Evolutionary conservation across 2,888 invertebrate genomes (phyloP).

Genomic region (Pandemis corylana): DNA sequence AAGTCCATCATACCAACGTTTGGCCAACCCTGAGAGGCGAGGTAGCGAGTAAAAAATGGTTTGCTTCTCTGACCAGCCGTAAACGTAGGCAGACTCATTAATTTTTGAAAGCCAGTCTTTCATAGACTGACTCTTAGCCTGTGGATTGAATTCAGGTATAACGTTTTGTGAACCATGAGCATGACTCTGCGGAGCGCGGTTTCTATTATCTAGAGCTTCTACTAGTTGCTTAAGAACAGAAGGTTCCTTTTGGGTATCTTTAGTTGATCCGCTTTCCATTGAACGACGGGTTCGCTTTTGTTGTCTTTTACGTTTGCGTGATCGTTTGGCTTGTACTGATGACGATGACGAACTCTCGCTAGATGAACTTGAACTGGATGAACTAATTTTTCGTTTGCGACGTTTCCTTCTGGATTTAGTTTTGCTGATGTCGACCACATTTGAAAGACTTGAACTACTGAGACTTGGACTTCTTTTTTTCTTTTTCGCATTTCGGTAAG

Average conservation of each 20-base stretch:
- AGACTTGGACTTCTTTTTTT: neutral
- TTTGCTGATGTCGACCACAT: neutral
- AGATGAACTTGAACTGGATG: constrained; percentile 4
- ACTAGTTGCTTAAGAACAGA: neutral
- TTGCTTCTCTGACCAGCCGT: constrained; percentile 20
- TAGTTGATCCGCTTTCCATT: neutral
- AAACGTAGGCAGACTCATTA: constrained; percentile 14
- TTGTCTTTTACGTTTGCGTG: neutral
- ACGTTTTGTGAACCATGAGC: constrained; percentile 4
- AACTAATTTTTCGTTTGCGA: neutral
- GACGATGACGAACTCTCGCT: neutral
- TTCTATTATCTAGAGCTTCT: neutral
- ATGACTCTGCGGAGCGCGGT: neutral
- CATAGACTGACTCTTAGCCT: constrained; percentile 9
- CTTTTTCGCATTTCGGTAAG: neutral
- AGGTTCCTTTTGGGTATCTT: neutral
- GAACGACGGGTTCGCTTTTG: neutral
- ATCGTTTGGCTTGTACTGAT: neutral
- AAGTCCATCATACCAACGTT: constrained; percentile 44
- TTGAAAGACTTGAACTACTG: neutral
- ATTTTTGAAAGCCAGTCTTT: constrained; percentile 16
- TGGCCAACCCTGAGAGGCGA: constrained; percentile 43
- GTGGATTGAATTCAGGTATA: constrained; percentile 16
- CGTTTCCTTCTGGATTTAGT: neutral
- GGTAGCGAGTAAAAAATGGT: constrained; percentile 40